Evolutionary conservation across 2,797 vertebrate species (phyloP).

Genomic region (Mionectes olivaceus): DNA sequence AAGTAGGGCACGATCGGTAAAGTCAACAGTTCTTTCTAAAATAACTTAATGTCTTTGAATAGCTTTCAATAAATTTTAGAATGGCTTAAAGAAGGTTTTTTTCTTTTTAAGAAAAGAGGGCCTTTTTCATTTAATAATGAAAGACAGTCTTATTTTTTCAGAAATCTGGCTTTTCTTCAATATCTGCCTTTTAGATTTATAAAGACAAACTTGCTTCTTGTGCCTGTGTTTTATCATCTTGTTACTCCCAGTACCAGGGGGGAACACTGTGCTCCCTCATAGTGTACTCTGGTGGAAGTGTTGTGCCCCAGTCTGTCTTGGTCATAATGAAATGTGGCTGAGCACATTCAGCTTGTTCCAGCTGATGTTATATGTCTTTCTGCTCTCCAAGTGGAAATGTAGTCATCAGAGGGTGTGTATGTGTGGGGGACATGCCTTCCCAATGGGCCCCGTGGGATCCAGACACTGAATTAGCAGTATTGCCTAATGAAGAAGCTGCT

Average conservation of each 20-base stretch:
- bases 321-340: constrained; percentile 13
- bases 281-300: background rate
- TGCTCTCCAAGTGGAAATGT: constrained; percentile 33
- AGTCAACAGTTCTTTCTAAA: constrained; percentile 43
- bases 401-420: constrained; percentile 33
- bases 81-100: background rate
- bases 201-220: constrained; percentile 4
- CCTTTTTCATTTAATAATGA: constrained; percentile 26
- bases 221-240: constrained; percentile 21
- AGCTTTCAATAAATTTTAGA: constrained; percentile 13
- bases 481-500: background rate
- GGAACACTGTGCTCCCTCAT: constrained; percentile 20
- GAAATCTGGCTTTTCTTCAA: constrained; percentile 22
- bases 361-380: background rate
- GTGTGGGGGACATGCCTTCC: background rate
- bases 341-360: constrained; percentile 26
- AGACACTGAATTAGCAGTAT: background rate
- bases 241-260: background rate
- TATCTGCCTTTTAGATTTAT: constrained; percentile 31
- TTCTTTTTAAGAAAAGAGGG: background rate
- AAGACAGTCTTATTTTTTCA: constrained; percentile 15
- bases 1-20: constrained; percentile 5
- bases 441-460: background rate
- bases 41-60: constrained; percentile 30
- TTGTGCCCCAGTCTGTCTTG: background rate